phyloP scores from a whole-genome alignment of 2,797 vertebrate species.

The Percopsis omiscomaycus region DNA sequence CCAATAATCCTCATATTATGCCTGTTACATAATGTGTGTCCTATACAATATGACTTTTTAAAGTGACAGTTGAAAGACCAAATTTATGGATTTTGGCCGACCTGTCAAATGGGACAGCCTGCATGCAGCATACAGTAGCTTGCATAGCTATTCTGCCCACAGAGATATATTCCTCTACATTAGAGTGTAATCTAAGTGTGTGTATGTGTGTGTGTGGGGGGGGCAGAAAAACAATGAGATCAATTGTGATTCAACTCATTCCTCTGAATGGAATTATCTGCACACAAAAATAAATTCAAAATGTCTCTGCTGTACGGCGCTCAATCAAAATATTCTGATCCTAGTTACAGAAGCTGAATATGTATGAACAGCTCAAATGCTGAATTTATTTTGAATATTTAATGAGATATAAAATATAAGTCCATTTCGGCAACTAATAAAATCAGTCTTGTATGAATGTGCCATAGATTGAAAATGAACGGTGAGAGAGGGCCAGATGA shows the following conservation, averaged over 20 bases:
- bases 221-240: slow-evolving; percentile 74
- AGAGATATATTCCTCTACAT: slow-evolving; percentile 69
- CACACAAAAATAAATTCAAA: slow-evolving; percentile 81
- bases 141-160: slow-evolving; percentile 52
- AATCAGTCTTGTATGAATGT: slow-evolving; percentile 82
- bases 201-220: neutral
- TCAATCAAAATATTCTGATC: slow-evolving; percentile 86
- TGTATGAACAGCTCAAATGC: slow-evolving; percentile 85
- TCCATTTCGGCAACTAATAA: slow-evolving; percentile 84
- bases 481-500: slow-evolving; percentile 38
- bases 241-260: slow-evolving; percentile 84
- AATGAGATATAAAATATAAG: slow-evolving; percentile 86
- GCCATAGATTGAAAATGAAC: slow-evolving; percentile 77
- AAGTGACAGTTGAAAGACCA: slow-evolving; percentile 12
- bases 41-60: slow-evolving; percentile 1
- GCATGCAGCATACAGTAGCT: slow-evolving; percentile 40
- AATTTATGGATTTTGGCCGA: slow-evolving; percentile 14
- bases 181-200: slow-evolving; percentile 39
- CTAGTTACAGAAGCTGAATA: slow-evolving; percentile 83
- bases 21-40: slow-evolving; percentile 23
- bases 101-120: slow-evolving; percentile 42
- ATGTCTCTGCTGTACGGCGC: slow-evolving; percentile 77
- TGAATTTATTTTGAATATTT: slow-evolving; percentile 87
- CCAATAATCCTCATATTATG: slow-evolving; percentile 38
- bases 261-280: slow-evolving; percentile 81